These are phyloP conservation scores for Tenebrio molitor DNA, from an alignment of 1,140 invertebrate species.

Conservation along the genomic window DNA sequence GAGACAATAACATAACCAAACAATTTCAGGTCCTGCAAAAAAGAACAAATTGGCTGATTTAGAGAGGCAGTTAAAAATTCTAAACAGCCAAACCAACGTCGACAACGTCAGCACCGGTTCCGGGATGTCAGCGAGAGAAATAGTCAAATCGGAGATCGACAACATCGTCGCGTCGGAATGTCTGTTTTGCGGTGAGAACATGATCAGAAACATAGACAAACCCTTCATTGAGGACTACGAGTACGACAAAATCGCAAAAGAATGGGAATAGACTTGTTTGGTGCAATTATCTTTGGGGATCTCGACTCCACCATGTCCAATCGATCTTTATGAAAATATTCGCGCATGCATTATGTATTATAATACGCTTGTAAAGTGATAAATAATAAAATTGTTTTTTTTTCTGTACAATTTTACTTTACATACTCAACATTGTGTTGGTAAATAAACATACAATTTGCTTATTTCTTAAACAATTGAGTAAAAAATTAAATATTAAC, in stretches of 20 bases:
- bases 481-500: constrained; percentile 52
- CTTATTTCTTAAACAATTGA: constrained; percentile 52
- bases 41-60: constrained; percentile 74
- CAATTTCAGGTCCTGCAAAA: constrained; percentile 70
- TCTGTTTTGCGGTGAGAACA: constrained; percentile 92
- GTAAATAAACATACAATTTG: constrained; percentile 48
- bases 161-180: constrained; percentile 93
- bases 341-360: too few species aligned
- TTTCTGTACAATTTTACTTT: constrained; percentile 33
- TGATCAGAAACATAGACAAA: constrained; percentile 90
- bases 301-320: too few species aligned
- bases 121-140: constrained; percentile 75
- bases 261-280: constrained; percentile 81
- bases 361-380: background rate
- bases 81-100: constrained; percentile 64
- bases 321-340: too few species aligned
- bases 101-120: constrained; percentile 71
- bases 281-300: too few species aligned
- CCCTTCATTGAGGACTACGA: constrained; percentile 87
- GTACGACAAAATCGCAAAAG: constrained; percentile 84
- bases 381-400: background rate
- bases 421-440: constrained; percentile 49
- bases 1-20: too few species aligned
- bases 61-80: constrained; percentile 74
- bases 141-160: constrained; percentile 87